Percentiles rank a stretch among this genome's conserved stretches.
phyloP scores from a whole-genome alignment of 2,888 invertebrate species.

The Amphipoea oculea region DNA sequence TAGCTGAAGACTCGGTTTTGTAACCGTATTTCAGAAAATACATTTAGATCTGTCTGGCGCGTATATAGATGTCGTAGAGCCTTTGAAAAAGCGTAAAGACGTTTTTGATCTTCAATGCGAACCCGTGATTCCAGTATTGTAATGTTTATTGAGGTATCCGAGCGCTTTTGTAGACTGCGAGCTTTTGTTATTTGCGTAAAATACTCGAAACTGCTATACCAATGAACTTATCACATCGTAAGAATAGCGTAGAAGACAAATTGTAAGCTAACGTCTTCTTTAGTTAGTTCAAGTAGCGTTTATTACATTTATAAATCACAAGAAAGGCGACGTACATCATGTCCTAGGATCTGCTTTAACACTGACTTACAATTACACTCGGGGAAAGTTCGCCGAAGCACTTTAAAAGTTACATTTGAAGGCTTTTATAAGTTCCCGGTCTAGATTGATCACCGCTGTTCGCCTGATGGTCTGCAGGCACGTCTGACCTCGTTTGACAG shows the following conservation, averaged over 20 bases:
- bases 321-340: conserved; percentile 36
- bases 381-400: conserved; percentile 41
- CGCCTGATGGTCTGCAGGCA: conserved; percentile 66
- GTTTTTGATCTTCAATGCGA: conserved; percentile 35
- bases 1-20: conserved; percentile 29
- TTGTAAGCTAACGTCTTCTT: conserved; percentile 4
- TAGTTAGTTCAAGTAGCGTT: conserved; percentile 4
- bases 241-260: conserved; percentile 32
- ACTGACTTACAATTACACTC: conserved; percentile 38
- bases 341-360: conserved; percentile 35
- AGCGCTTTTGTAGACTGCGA: conserved; percentile 26
- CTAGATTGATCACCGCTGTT: conserved; percentile 75
- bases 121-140: conserved; percentile 22
- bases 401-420: conserved; percentile 62
- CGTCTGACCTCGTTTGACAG: conserved; percentile 67
- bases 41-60: conserved; percentile 37
- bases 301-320: conserved; percentile 44
- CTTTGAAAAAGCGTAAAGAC: conserved; percentile 30
- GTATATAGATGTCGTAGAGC: conserved; percentile 29
- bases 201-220: conserved; percentile 27
- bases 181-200: conserved; percentile 36
- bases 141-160: conserved; percentile 44
- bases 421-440: conserved; percentile 68
- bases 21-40: conserved; percentile 47
- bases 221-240: conserved; percentile 42